These are phyloP conservation scores for Lottia gigantea DNA, from an alignment of 2,888 invertebrate genomes.

Conservation along the genomic window DNA sequence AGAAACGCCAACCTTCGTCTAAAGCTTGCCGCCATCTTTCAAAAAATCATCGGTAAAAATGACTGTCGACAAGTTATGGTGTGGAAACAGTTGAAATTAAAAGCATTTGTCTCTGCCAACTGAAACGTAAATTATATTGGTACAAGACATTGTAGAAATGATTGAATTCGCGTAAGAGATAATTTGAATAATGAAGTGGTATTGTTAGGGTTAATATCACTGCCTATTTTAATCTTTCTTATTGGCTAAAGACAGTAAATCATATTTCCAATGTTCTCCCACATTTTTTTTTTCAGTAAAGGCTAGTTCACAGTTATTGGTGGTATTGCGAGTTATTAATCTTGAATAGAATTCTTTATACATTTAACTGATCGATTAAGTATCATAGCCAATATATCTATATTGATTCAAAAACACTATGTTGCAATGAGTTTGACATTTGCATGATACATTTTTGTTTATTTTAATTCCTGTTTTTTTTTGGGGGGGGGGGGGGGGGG, in stretches of 20 bases:
- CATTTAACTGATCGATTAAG: no score
- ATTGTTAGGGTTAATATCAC: not conserved
- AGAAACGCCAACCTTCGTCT: not conserved
- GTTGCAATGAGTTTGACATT: no score
- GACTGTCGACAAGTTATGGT: not conserved
- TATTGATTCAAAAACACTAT: no score
- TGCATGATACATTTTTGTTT: no score
- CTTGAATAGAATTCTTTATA: no score
- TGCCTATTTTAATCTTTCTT: constrained; percentile 3
- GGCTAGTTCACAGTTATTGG: no score
- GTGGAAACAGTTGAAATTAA: constrained; percentile 8
- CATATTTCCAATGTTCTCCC: not conserved
- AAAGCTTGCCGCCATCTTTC: not conserved
- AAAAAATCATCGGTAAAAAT: constrained; percentile 6
- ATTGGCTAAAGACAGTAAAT: not conserved
- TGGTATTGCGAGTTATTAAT: no score
- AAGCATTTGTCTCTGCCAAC: constrained; percentile 7
- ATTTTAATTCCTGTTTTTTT: no score
- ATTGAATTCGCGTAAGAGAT: constrained; percentile 11
- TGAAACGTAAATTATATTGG: constrained; percentile 5
- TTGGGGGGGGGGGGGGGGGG: no score
- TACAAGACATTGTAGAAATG: constrained; percentile 1
- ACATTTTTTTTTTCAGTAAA: no score
- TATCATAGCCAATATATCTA: no score
- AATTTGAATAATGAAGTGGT: constrained; percentile 5